A percentile compares a stretch with the other conserved stretches of the same genome.
Evolutionary conservation across 2,888 invertebrate genomes (phyloP).

Genomic region (Baronia brevicornis): DNA sequence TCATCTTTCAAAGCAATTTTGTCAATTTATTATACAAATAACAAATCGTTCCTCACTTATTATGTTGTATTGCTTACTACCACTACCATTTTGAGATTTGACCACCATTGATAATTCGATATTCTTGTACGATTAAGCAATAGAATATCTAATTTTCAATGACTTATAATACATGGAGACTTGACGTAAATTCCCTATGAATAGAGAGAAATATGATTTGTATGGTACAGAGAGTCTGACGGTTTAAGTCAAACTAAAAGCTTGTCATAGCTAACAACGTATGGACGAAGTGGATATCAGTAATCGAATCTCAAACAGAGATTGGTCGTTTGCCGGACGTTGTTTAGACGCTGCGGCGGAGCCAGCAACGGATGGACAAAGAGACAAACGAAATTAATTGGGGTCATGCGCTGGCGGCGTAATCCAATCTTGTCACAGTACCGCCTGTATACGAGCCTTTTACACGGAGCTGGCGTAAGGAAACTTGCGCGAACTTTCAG

Average conservation of each 20-base stretch:
- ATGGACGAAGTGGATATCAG: conserved; percentile 38
- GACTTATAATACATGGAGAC: too few species aligned
- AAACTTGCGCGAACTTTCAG: conserved; percentile 13
- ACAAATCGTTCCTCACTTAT: too few species aligned
- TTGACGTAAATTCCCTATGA: too few species aligned
- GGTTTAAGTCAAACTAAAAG: conserved; percentile 9
- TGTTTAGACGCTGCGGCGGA: conserved; percentile 41
- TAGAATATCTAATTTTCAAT: too few species aligned
- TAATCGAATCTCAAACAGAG: conserved; percentile 61
- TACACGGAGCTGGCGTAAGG: conserved; percentile 32
- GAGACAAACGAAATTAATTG: conserved; percentile 72
- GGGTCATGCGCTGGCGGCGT: conserved; percentile 55
- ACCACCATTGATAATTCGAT: too few species aligned
- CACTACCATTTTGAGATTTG: too few species aligned
- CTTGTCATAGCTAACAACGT: conserved; percentile 18
- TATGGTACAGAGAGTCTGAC: neutral
- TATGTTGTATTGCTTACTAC: too few species aligned
- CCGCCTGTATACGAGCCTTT: conserved; percentile 39
- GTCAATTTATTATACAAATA: too few species aligned
- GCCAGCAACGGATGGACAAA: conserved; percentile 43
- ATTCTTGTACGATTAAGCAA: too few species aligned
- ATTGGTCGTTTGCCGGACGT: conserved; percentile 47
- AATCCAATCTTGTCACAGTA: conserved; percentile 48
- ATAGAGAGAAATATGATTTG: too few species aligned
- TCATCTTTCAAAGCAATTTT: too few species aligned